Evolutionary conservation across 2,888 invertebrate species (phyloP).

Genomic region (Lucinisca nassula): DNA sequence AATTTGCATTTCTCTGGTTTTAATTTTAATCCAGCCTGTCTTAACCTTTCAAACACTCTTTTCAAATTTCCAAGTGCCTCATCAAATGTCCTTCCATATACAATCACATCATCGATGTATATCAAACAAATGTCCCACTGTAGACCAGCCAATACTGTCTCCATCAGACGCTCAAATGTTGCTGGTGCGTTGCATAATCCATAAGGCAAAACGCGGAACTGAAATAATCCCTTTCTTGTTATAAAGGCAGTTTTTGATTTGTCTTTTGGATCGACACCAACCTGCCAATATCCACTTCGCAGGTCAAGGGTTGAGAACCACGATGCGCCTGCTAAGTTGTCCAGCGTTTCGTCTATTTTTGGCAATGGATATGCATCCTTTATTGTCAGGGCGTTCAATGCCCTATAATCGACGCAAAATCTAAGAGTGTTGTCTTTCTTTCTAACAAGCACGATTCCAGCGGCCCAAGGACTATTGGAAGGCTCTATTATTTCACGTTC

Average conservation of each 20-base stretch:
- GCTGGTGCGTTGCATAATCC: too few relatives aligned
- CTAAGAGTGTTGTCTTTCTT: too few relatives aligned
- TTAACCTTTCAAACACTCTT: conserved; percentile 50
- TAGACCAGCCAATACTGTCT: conserved; percentile 25
- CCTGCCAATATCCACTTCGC: conserved; percentile 42
- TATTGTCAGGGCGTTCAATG: too few relatives aligned
- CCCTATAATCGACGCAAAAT: too few relatives aligned
- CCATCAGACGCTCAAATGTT: conserved; percentile 39
- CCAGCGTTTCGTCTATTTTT: too few relatives aligned
- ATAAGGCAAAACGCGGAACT: conserved; percentile 41
- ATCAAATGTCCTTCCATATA: conserved; percentile 49
- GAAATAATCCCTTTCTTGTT: conserved; percentile 45
- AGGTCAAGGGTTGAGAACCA: conserved; percentile 52
- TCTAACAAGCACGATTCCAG: too few relatives aligned
- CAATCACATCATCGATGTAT: conserved; percentile 70
- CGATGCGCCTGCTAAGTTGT: not conserved
- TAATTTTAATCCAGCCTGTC: conserved; percentile 44
- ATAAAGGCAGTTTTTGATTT: conserved; percentile 49
- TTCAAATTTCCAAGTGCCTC: conserved; percentile 48
- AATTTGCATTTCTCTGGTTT: conserved; percentile 65
- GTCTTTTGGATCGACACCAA: conserved; percentile 41
- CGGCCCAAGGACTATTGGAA: too few relatives aligned
- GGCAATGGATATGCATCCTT: too few relatives aligned
- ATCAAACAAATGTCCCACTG: conserved; percentile 65
- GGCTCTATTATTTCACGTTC: too few relatives aligned